phyloP scores from a whole-genome alignment of 2,113 vertebrate species.

The Clarias gariepinus region DNA sequence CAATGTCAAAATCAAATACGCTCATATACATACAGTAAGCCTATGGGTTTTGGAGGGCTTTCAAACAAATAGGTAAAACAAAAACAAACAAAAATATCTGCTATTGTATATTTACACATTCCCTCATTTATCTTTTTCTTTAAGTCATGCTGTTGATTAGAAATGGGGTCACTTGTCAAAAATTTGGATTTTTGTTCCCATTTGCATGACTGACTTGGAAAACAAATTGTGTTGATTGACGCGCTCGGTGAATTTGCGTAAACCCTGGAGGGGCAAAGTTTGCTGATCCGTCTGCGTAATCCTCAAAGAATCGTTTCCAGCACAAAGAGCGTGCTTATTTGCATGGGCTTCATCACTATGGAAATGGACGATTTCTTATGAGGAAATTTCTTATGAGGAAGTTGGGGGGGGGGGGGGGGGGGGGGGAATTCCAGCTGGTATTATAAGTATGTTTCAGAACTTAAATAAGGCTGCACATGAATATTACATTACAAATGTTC shows the following conservation, averaged over 20 bases:
- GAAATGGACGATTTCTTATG: constrained; percentile 63
- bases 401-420: neutral
- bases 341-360: constrained; percentile 66
- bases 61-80: neutral
- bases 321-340: constrained; percentile 57
- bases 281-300: constrained; percentile 50
- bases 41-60: neutral
- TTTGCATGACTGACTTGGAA: constrained; percentile 37
- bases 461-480: constrained; percentile 49
- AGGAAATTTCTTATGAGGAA: constrained; percentile 32
- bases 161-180: neutral
- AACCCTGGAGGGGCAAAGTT: constrained; percentile 51
- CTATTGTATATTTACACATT: neutral
- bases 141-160: neutral
- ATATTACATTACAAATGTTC: constrained; percentile 58
- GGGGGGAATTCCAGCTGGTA: constrained; percentile 44
- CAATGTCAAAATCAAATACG: neutral
- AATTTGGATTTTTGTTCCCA: neutral
- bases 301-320: constrained; percentile 48
- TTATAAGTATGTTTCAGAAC: constrained; percentile 15
- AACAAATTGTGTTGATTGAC: constrained; percentile 54
- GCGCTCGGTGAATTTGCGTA: constrained; percentile 51
- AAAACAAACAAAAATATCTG: neutral
- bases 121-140: neutral
- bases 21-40: neutral